Evolutionary conservation across 2,797 vertebrate species (phyloP).

Genomic region (Limnodromus scolopaceus): DNA sequence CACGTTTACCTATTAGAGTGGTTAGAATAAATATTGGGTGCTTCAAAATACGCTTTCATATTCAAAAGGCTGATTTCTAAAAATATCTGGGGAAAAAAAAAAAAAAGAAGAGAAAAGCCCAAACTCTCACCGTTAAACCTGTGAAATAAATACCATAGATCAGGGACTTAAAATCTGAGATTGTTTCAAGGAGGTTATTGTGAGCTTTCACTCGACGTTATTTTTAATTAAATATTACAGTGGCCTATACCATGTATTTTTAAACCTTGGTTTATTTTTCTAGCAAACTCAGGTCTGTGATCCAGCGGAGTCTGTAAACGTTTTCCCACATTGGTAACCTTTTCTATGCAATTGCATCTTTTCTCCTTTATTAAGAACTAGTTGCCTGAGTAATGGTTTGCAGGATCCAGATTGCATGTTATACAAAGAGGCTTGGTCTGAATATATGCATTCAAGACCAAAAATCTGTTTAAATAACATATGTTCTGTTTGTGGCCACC

Average conservation of each 20-base stretch:
- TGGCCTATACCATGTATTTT: not conserved
- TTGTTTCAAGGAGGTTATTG: not conserved
- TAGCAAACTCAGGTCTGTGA: not conserved
- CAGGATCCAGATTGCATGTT: not conserved
- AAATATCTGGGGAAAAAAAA: not conserved
- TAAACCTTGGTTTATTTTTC: not conserved
- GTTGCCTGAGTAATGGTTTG: constrained; percentile 26
- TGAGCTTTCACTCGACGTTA: not conserved
- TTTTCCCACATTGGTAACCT: not conserved
- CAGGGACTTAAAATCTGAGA: not conserved
- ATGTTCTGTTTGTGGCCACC: constrained; percentile 24
- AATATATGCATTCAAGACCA: constrained; percentile 59
- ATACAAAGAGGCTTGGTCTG: constrained; percentile 19
- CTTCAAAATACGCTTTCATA: not conserved
- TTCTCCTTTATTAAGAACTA: not conserved
- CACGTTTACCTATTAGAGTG: not conserved
- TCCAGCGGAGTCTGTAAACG: not conserved
- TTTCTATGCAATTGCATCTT: not conserved
- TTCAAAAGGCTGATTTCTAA: constrained; percentile 23
- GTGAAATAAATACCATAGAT: not conserved
- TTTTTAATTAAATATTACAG: not conserved
- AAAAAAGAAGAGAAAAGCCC: not conserved
- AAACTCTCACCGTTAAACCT: not conserved
- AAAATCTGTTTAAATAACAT: constrained; percentile 66
- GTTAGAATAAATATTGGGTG: not conserved